Percentiles rank a stretch among this genome's conserved stretches.
Evolutionary conservation across 2,888 invertebrate genomes (phyloP).

Genomic region (Lithophane ornitopus): DNA sequence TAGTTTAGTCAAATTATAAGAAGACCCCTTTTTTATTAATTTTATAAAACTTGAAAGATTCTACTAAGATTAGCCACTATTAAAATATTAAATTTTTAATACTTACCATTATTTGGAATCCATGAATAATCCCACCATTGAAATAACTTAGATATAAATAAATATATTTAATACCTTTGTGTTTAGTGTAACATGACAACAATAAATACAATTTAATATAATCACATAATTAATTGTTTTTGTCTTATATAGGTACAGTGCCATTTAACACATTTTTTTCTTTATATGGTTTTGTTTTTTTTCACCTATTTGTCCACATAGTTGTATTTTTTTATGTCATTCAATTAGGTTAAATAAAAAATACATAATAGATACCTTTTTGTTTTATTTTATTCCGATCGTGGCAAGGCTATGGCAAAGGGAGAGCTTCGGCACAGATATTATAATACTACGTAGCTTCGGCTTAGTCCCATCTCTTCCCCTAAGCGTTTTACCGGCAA

Average conservation of each 20-base stretch:
- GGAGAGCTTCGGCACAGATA: not conserved
- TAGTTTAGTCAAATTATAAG: not conserved
- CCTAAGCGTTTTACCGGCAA: too few relatives aligned
- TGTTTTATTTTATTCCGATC: conserved; percentile 5
- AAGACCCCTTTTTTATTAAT: not conserved
- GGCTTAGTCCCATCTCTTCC: too few relatives aligned
- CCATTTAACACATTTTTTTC: conserved; percentile 13
- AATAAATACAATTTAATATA: conserved; percentile 25
- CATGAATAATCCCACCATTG: conserved; percentile 64
- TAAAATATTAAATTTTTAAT: not conserved
- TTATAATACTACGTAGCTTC: too few relatives aligned
- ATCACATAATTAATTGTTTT: conserved; percentile 16
- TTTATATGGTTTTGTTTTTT: conserved; percentile 12
- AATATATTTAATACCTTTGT: conserved; percentile 14
- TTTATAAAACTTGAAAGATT: not conserved
- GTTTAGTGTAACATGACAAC: conserved; percentile 47
- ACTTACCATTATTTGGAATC: conserved; percentile 25
- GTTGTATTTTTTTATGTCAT: conserved; percentile 19
- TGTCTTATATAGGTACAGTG: conserved; percentile 20
- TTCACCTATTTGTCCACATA: conserved; percentile 5
- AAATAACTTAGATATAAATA: conserved; percentile 33
- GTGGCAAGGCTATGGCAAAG: not conserved
- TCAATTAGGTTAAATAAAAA: conserved; percentile 17
- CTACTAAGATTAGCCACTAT: not conserved
- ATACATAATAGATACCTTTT: not conserved